Conservation (phyloP, 2,888 invertebrate species). For the Latrodectus hesperus region DNA sequence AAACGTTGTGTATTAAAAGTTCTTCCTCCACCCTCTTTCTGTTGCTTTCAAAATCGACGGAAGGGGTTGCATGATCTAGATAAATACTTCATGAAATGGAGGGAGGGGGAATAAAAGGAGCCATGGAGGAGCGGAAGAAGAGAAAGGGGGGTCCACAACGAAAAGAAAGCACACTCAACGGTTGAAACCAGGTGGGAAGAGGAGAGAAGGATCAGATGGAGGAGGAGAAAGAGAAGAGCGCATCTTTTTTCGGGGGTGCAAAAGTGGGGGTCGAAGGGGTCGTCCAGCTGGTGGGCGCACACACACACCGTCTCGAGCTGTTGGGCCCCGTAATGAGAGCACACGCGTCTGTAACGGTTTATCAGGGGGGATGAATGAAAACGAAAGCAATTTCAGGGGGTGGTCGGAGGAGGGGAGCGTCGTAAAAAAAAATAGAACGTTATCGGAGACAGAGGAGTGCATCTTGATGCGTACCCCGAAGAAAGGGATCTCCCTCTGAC, state of each 20-base stretch:
- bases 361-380: neutral
- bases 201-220: conserved; percentile 6
- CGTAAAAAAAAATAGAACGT: neutral
- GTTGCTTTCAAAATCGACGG: too few relatives aligned
- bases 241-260: neutral
- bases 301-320: conserved; percentile 40
- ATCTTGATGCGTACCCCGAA: conserved; percentile 8
- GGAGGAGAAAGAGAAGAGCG: neutral
- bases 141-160: neutral
- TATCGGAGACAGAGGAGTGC: conserved; percentile 5
- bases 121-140: neutral
- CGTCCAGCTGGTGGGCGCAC: conserved; percentile 36
- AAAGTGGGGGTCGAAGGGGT: neutral
- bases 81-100: too few relatives aligned
- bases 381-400: conserved; percentile 28
- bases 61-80: too few relatives aligned
- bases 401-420: neutral
- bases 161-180: conserved; percentile 7
- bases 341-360: conserved; percentile 19
- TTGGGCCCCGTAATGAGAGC: conserved; percentile 47
- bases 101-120: neutral
- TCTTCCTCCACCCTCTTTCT: too few relatives aligned
- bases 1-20: too few relatives aligned
- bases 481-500: neutral
- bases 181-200: conserved; percentile 26